Base-by-base conservation (phyloP, 2,888 invertebrate genomes). In the Tetramorium bicarinatum region DNA sequence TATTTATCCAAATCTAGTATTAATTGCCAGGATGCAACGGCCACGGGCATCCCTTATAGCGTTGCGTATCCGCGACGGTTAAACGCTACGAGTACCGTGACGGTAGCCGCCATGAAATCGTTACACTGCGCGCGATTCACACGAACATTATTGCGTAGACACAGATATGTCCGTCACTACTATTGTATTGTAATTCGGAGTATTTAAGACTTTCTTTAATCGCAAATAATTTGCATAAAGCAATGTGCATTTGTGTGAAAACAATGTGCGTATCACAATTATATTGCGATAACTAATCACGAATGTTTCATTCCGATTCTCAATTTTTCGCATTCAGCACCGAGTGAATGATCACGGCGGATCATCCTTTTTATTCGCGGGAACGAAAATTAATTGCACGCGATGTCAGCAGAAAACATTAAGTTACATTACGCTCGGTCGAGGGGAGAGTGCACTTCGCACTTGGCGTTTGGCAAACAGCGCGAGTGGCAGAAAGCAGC, bases 1-100 rank as follows among this genome's bases (percentile, higher is more conserved):
- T n/a, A n/a, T n/a, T n/a, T n/a, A n/a, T n/a, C n/a, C n/a, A n/a
- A n/a, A n/a, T n/a, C n/a, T n/a, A n/a, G n/a, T n/a, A n/a, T n/a
- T 91, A 91, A 91, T 91, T 91, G 91, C 91, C 90, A 91, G 84
- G 84, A 83, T 84, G 79, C 85, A 84, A 74, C 76, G 66, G 61
- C 90, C 91, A 80, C 88, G 87, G 86, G 85, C 87, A 91, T 88
- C 88, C 85, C 87, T 89, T 89, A 87, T 69, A 80, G 64, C 66
- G 52, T 71, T 64, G 79, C 77, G 34, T 34, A 56, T 29, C 25
- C 71, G 71, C 21, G 75, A 71, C 34, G 34, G 66, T 34, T 66
- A 6, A 47, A 59, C 25, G 29, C 29, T 56, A 79, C 18, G 44
- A 56, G 18, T 38, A 52, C 82, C 52, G 80, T 62, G 69, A 82